These are phyloP conservation scores for Pteronura brasiliensis DNA, from an alignment of 2,113 vertebrate genomes.

Conservation along the genomic window DNA sequence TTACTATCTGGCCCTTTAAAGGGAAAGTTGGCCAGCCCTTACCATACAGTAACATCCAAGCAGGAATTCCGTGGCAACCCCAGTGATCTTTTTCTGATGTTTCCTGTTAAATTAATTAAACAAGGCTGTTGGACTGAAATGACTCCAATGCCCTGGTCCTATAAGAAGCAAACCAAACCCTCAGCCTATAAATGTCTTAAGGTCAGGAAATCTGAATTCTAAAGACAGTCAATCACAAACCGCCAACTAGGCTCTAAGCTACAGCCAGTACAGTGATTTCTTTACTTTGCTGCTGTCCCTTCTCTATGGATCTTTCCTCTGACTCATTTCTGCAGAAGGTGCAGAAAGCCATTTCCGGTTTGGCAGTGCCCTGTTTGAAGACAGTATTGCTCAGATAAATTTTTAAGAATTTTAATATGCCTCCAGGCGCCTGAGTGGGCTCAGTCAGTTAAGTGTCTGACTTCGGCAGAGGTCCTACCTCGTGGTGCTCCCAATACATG, in stretches of 20 bases:
- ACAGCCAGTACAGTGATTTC: neutral
- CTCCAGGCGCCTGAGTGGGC: neutral
- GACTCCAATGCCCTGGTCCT: neutral
- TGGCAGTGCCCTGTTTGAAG: neutral
- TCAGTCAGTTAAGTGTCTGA: neutral
- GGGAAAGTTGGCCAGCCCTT: neutral
- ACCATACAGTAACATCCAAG: neutral
- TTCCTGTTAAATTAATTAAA: neutral
- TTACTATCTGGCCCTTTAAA: neutral
- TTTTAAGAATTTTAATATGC: neutral
- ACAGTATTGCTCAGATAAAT: neutral
- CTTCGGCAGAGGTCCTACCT: neutral
- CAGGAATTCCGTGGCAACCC: neutral
- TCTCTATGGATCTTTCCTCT: neutral
- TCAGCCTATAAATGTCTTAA: neutral
- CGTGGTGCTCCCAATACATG: neutral
- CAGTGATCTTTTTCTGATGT: neutral
- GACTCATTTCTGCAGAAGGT: neutral
- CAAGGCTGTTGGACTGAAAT: neutral
- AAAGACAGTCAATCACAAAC: neutral
- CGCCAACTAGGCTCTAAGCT: neutral
- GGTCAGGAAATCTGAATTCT: neutral
- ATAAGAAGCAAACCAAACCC: neutral
- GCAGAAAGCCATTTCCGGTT: neutral
- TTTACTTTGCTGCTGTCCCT: neutral